phyloP scores from a whole-genome alignment of 2,888 invertebrate species.

The Nemotelus pantherinus region DNA sequence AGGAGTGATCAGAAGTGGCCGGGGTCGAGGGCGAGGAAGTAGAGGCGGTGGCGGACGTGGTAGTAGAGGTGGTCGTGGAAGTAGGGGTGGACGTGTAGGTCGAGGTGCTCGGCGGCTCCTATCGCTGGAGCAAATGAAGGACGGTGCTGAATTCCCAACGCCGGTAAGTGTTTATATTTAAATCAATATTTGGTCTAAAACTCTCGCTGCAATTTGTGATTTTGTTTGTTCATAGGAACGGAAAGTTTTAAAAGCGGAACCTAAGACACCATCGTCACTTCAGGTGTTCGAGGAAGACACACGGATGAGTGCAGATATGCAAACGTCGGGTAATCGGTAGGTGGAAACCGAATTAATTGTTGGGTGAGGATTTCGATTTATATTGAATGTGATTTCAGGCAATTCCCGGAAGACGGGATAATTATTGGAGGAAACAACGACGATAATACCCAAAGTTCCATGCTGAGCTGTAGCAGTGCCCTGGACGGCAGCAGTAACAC shows the following conservation, averaged over 20 bases:
- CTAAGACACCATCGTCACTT: slow-evolving; percentile 65
- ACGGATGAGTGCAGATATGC: slow-evolving; percentile 77
- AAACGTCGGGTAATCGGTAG: slow-evolving; percentile 67
- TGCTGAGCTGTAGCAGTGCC: slow-evolving; percentile 71
- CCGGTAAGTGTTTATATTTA: slow-evolving; percentile 58
- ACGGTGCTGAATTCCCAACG: slow-evolving; percentile 57
- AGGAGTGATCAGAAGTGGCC: not conserved
- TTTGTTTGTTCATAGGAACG: slow-evolving; percentile 44
- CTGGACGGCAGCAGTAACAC: slow-evolving; percentile 55
- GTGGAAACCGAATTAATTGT: not conserved
- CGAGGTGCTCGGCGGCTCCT: slow-evolving; percentile 60
- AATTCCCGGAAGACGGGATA: slow-evolving; percentile 63
- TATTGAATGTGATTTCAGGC: slow-evolving; percentile 39
- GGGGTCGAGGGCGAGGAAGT: slow-evolving; percentile 58
- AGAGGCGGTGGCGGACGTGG: slow-evolving; percentile 56
- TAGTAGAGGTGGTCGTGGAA: not conserved
- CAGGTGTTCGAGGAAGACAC: slow-evolving; percentile 79
- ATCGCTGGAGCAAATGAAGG: slow-evolving; percentile 61
- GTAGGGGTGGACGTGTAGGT: slow-evolving; percentile 51
- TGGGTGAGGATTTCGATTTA: no score
- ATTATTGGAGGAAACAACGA: slow-evolving; percentile 64
- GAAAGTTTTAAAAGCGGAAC: slow-evolving; percentile 57
- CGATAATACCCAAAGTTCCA: slow-evolving; percentile 87
- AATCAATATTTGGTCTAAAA: not conserved
- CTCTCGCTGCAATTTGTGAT: not conserved